Base-by-base conservation (phyloP, 2,113 vertebrate species). In the Xenus cinereus region DNA sequence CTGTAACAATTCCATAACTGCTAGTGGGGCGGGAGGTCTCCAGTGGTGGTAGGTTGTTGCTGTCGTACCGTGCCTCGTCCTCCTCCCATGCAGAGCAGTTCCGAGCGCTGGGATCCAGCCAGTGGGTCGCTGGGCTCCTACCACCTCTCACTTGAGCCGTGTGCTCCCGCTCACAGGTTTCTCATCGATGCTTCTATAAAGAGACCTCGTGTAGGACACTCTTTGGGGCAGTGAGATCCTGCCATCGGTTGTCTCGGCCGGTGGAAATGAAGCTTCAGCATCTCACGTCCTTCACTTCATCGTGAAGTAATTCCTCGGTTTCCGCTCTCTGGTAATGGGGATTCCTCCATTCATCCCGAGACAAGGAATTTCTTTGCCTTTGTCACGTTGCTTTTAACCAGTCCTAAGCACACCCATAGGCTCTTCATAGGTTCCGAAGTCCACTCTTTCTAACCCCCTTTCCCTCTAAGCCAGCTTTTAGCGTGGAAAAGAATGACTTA, bases 11-110 rank as follows among this genome's bases (percentile, higher is more conserved):
- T 79, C 59, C 41, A 26, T 84, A 87, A 75, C 66, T 60, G 45
- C 89, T 84, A 48, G 73, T 50, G 35, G 87, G 63, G 75, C 74
- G 85, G 93, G 71, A 91, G 82, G 87, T 91, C 91, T 88, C 54
- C 54, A 69, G 53, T 79, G 69, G 3, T 22, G 57, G 35, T 82
- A 46, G 32, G 32, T 87, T 68, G 64, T 89, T 94, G 37, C 67
- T 93, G 62, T 69, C 26, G 3, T 12, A 59, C 73, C 63, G 57
- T 67, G 39, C 60, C 32, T 59, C 63, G 15, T 53, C 33, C 30
- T 85, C 81, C 57, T 79, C 73, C 68, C 7, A 10, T 12, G 45
- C 43, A 79, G 46, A 68, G 68, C 45, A 53, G 51, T 87, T 92
- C n/a, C n/a, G 28, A 71, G 43, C 23, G 37, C 64, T 86, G 72